A percentile compares a stretch with the other conserved stretches of the same genome.
Conservation (phyloP, 2,113 vertebrate species). For the Pachyramphus minor region DNA sequence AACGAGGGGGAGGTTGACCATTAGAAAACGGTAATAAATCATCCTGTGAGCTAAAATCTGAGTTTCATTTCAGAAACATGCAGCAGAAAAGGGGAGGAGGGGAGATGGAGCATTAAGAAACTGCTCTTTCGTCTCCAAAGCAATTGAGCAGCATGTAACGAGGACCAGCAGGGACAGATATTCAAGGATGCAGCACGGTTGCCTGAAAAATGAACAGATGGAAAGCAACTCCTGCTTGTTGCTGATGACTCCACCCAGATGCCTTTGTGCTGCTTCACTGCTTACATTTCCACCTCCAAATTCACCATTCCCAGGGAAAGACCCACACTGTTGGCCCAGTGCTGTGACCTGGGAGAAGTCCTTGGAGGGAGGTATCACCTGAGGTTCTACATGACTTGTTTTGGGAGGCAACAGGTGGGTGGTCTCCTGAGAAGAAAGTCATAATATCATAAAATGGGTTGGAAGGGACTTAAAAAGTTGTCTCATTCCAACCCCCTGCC, state of each 20-base stretch:
- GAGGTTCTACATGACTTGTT: neutral
- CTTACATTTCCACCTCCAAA: neutral
- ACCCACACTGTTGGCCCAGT: accelerated
- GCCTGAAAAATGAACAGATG: neutral
- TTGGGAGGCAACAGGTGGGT: neutral
- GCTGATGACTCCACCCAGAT: neutral
- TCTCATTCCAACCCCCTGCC: neutral
- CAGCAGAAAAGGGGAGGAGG: neutral
- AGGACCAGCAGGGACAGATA: neutral
- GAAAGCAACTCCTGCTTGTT: neutral
- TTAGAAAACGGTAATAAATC: neutral
- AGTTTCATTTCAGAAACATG: neutral
- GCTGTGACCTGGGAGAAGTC: neutral
- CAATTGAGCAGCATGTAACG: neutral
- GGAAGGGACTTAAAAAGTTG: neutral
- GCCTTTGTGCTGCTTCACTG: neutral
- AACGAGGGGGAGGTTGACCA: neutral
- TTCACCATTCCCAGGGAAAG: neutral
- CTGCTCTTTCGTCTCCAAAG: neutral
- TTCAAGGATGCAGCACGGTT: accelerated
- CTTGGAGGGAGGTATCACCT: neutral
- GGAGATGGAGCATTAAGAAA: neutral
- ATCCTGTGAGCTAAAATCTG: neutral
- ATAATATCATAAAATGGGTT: neutral
- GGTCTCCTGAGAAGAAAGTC: neutral